Evolutionary conservation across 2,888 invertebrate genomes (phyloP).

Genomic region (Lymantria dispar): DNA sequence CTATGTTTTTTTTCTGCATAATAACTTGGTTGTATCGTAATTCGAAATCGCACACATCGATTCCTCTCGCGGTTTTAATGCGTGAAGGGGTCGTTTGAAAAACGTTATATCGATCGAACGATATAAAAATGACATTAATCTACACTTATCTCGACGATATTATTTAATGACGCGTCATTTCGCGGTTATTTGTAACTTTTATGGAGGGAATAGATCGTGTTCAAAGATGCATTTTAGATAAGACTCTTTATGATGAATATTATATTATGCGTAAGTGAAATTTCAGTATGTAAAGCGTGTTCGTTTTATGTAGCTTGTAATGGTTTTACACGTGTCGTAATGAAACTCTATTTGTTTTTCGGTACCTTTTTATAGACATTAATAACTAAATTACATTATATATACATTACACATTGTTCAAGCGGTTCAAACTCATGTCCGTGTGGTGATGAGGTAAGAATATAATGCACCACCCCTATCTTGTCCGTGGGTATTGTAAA

Average conservation of each 20-base stretch:
- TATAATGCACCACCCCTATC: too few relatives aligned
- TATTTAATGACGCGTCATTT: slow-evolving; percentile 79
- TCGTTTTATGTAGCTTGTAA: slow-evolving; percentile 12
- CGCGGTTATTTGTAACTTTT: slow-evolving; percentile 79
- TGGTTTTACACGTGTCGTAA: slow-evolving; percentile 9
- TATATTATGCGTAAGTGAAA: slow-evolving; percentile 56
- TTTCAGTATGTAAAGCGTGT: slow-evolving; percentile 30
- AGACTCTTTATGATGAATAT: slow-evolving; percentile 48
- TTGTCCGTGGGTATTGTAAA: too few relatives aligned
- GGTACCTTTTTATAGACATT: too few relatives aligned
- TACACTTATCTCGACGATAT: slow-evolving; percentile 75
- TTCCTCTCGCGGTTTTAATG: slow-evolving; percentile 58
- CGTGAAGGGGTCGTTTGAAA: slow-evolving; percentile 57
- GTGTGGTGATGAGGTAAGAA: too few relatives aligned
- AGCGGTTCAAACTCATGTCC: too few relatives aligned
- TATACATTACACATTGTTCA: too few relatives aligned
- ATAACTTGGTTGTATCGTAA: slow-evolving; percentile 55
- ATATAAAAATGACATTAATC: slow-evolving; percentile 79
- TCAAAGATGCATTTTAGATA: slow-evolving; percentile 67
- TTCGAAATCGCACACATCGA: slow-evolving; percentile 66
- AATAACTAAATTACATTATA: too few relatives aligned
- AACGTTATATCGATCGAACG: slow-evolving; percentile 59
- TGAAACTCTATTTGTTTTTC: neutral
- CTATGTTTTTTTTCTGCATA: slow-evolving; percentile 15
- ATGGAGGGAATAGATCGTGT: slow-evolving; percentile 57